Evolutionary conservation across 2,888 invertebrate species (phyloP).

Genomic region (Stenotaenia linearis): DNA sequence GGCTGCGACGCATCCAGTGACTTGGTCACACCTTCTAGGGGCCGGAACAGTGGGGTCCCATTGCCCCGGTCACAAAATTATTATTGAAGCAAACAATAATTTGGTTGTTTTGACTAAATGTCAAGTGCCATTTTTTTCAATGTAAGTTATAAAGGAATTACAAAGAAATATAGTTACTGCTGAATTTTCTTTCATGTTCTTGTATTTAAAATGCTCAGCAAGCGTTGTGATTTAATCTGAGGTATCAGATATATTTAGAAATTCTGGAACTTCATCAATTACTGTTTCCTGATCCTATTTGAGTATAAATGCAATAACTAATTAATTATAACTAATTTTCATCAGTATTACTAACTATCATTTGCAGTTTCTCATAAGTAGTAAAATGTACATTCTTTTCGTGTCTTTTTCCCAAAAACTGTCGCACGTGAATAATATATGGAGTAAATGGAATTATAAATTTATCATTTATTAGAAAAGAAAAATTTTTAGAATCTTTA

Average conservation of each 20-base stretch:
- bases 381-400: background rate
- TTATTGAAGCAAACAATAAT: no score
- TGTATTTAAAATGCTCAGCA: background rate
- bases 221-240: background rate
- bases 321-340: background rate
- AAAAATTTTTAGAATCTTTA: no score
- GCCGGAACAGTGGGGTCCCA: no score
- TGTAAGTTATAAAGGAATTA: no score
- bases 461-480: no score
- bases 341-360: background rate
- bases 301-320: background rate
- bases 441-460: background rate
- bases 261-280: background rate
- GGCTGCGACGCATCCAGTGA: no score
- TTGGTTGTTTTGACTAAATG: no score
- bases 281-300: background rate
- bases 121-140: no score
- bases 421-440: background rate
- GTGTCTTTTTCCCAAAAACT: background rate
- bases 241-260: background rate
- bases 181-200: background rate
- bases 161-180: background rate
- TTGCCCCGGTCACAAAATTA: no score
- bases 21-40: no score
- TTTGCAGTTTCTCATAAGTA: background rate